Evolutionary conservation across 2,888 invertebrate species (phyloP), one percentile per base, ranked within the genome.

Genomic region (Pseudococcus jackbeardsleyi): DNA sequence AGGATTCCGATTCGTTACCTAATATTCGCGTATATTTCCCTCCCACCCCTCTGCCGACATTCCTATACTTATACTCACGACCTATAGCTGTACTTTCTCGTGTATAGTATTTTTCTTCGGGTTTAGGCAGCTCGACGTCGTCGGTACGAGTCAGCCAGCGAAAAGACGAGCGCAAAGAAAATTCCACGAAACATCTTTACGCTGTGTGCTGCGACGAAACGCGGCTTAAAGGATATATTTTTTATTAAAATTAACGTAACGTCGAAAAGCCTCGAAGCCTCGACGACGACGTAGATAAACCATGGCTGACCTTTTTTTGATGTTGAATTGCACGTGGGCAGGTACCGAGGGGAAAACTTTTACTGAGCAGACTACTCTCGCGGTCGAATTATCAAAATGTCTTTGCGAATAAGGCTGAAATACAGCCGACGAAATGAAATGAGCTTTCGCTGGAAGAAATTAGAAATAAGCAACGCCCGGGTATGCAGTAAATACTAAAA

Each of bases 1-100:
- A 33, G 26, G 26, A 77, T 77, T 77, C 77, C 77, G 77, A 77
- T 77, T 77, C 77, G 77, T 77, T 77, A 77, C 77, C 77, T 77
- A 77, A 77, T 77, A 77, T 77, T 77, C 77, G 77, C 64, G 64
- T 64, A 64, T 64, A 22, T 22, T 64, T 64, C 19, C 19, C 0
- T 64, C 12, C 46, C 15, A 1, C 15, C 5, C 15, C 17, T 50
- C 50, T 12, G 9, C 15, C 1, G 26, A 46, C 12, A 12, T 50
- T 17, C 15, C 50, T 50, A 46, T 46, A 46, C n/a, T 54, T 15
- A 15, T 54, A 50, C 50, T 22, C 64, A 19, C 64, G 64, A 64
- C 64, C 64, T 19, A 22, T 33, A 33, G 22, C 64, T 19, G 26
- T 33, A 22, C 19, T 9, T 19, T 22, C 64, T 22, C 19, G 64